Conservation (phyloP, 1,140 invertebrate genomes). For the Akabosia matsudoensis region DNA sequence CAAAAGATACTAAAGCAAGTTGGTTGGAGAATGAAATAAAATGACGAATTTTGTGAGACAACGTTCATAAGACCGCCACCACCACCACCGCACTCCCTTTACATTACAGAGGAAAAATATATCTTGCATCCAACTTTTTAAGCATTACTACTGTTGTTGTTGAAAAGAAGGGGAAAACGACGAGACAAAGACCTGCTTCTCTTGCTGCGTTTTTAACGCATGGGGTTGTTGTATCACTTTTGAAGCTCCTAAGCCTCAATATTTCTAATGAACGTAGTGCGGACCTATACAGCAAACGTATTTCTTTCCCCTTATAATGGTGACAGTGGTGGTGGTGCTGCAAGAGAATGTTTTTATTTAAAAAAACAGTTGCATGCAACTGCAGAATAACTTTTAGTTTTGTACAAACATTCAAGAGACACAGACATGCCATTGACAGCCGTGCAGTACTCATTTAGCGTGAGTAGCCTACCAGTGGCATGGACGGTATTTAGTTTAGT, state of each 20-base stretch:
- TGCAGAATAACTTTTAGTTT: neutral
- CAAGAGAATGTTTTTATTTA: neutral
- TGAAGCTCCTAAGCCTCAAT: too few relatives aligned
- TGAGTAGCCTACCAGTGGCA: neutral
- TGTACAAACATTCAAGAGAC: neutral
- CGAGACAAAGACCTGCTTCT: too few relatives aligned
- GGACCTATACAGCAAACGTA: too few relatives aligned
- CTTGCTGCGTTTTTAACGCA: too few relatives aligned
- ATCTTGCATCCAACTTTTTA: too few relatives aligned
- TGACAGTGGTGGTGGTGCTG: neutral
- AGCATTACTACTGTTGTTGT: too few relatives aligned
- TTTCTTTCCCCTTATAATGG: neutral
- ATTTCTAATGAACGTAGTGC: too few relatives aligned
- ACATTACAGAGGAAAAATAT: too few relatives aligned
- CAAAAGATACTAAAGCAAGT: neutral
- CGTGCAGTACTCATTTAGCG: neutral
- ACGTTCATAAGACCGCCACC: neutral
- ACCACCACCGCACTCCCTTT: too few relatives aligned
- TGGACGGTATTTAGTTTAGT: neutral
- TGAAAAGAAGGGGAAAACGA: too few relatives aligned
- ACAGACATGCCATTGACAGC: neutral
- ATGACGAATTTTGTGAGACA: neutral
- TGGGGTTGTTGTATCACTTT: too few relatives aligned
- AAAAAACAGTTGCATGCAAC: constrained; percentile 5
- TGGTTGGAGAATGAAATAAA: neutral